These are phyloP conservation scores for Trachelipus rathkii DNA, from an alignment of 1,140 invertebrate genomes.

Conservation along the genomic window DNA sequence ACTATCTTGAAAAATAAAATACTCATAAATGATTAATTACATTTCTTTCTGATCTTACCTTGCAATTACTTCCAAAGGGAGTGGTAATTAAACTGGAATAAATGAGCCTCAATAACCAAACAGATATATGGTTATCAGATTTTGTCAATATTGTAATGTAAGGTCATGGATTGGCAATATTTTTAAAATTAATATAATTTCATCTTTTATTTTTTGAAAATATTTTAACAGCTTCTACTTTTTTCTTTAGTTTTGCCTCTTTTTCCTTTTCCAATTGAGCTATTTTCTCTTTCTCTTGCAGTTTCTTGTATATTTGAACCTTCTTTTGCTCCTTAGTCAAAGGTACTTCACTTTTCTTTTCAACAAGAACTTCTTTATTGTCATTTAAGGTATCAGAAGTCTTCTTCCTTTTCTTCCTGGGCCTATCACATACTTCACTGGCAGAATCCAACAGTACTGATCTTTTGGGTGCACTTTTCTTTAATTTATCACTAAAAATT, in stretches of 20 bases:
- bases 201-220: slow-evolving; percentile 28
- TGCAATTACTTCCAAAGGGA: no score
- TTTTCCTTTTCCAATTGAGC: slow-evolving; percentile 35
- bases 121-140: no score
- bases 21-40: no score
- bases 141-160: no score
- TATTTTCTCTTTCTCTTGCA: slow-evolving; percentile 40
- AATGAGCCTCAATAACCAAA: no score
- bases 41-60: no score
- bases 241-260: slow-evolving; percentile 34
- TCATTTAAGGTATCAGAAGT: background rate
- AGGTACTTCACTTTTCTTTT: slow-evolving; percentile 17
- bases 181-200: no score
- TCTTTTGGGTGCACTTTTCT: slow-evolving; percentile 7
- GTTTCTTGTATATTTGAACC: slow-evolving; percentile 31
- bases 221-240: slow-evolving; percentile 27
- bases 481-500: background rate
- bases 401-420: slow-evolving; percentile 14
- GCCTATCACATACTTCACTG: background rate
- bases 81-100: no score
- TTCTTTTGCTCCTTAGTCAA: slow-evolving; percentile 28
- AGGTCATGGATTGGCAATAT: no score
- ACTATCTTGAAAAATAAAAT: no score
- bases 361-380: slow-evolving; percentile 10
- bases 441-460: slow-evolving; percentile 32